phyloP scores from a whole-genome alignment of 2,113 vertebrate genomes.

The Eupsittula cactorum region DNA sequence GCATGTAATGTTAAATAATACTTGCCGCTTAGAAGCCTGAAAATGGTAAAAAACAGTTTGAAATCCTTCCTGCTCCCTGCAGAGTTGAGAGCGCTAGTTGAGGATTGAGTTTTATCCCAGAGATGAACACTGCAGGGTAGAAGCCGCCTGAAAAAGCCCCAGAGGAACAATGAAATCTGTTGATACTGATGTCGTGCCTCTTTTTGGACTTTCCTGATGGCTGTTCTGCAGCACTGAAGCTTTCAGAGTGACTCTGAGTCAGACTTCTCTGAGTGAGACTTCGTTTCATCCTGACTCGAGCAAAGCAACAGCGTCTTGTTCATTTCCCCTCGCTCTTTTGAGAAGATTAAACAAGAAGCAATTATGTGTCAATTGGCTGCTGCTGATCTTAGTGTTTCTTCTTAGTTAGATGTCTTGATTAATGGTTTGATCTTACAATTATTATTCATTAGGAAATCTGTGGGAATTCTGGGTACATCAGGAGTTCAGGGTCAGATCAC shows the following conservation, averaged over 20 bases:
- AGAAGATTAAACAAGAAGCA: slow-evolving; percentile 43
- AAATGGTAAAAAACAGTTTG: neutral
- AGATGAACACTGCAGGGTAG: neutral
- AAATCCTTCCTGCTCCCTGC: neutral
- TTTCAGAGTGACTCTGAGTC: neutral
- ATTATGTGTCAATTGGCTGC: slow-evolving; percentile 16
- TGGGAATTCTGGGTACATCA: neutral
- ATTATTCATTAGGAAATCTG: neutral
- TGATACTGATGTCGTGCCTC: neutral
- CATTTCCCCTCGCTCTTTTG: neutral
- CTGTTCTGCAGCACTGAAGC: neutral
- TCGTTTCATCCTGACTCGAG: neutral
- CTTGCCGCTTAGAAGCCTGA: neutral
- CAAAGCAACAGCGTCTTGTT: neutral
- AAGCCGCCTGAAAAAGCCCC: neutral
- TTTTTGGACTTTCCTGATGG: neutral
- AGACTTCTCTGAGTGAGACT: neutral
- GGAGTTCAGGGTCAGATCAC: neutral
- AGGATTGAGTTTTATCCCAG: neutral
- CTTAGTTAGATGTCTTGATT: slow-evolving; percentile 25
- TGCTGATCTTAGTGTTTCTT: slow-evolving; percentile 4
- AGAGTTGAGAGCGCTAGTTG: neutral
- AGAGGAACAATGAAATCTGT: neutral
- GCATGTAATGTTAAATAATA: neutral
- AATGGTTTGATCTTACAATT: slow-evolving; percentile 44